Evolutionary conservation across 2,113 vertebrate genomes (phyloP).

Genomic region (Eulacestoma nigropectus): DNA sequence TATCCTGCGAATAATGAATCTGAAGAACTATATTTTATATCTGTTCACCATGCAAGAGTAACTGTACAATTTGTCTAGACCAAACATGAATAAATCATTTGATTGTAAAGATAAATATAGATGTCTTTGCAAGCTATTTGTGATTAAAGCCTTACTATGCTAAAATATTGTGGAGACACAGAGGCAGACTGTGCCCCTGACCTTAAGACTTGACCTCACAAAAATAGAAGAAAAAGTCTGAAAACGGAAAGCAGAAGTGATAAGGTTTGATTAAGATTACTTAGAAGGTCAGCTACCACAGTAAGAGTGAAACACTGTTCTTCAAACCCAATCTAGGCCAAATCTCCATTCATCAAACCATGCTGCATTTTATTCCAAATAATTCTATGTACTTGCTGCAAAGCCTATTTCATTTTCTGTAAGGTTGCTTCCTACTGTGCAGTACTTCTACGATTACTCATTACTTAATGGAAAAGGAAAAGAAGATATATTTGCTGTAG

Average conservation of each 20-base stretch:
- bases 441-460: background rate
- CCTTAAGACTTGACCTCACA: background rate
- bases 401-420: background rate
- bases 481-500: background rate
- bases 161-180: background rate
- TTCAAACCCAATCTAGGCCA: background rate
- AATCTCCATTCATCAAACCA: background rate
- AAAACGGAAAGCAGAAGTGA: background rate
- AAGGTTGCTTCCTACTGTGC: background rate
- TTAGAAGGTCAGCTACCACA: background rate
- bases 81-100: background rate
- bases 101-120: background rate
- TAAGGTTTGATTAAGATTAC: background rate
- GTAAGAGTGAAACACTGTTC: background rate
- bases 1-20: background rate
- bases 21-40: background rate
- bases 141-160: background rate
- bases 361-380: background rate
- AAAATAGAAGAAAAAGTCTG: background rate
- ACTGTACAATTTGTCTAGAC: background rate
- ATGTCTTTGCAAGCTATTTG: background rate
- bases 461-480: background rate
- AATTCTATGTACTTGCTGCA: background rate
- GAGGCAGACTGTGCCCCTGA: background rate
- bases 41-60: background rate